Percentiles rank a stretch among this genome's conserved stretches.
Evolutionary conservation across 2,888 invertebrate genomes (phyloP).

Genomic region (Isoperla grammatica): DNA sequence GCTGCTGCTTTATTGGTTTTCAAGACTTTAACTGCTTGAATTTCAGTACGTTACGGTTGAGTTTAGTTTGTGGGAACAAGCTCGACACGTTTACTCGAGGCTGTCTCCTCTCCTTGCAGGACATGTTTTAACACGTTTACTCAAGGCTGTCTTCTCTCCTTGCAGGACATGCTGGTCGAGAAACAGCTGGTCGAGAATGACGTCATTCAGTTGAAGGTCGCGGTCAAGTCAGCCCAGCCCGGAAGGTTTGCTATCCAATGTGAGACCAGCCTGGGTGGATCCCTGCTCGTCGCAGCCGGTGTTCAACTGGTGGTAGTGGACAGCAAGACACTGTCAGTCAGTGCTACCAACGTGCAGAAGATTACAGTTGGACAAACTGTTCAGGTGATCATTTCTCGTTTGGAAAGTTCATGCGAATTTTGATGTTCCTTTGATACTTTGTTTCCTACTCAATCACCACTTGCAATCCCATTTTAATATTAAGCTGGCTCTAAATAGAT

Average conservation of each 20-base stretch:
- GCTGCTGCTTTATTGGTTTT: too few species aligned
- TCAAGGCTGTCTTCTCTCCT: not conserved
- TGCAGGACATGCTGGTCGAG: conserved; percentile 13
- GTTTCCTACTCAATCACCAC: too few species aligned
- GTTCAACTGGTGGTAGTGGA: conserved; percentile 20
- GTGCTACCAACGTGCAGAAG: not conserved
- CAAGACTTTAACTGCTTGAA: too few species aligned
- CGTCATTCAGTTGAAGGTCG: conserved; percentile 23
- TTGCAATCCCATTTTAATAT: too few species aligned
- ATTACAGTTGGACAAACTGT: conserved; percentile 12
- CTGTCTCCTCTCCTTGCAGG: too few species aligned
- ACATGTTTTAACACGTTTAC: too few species aligned
- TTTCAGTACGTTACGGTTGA: too few species aligned
- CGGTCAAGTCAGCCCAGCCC: not conserved
- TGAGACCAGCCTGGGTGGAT: not conserved
- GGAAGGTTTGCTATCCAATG: conserved; percentile 16
- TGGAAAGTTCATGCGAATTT: too few species aligned
- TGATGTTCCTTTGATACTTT: too few species aligned
- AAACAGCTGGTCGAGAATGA: conserved; percentile 21
- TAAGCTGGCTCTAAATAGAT: too few species aligned
- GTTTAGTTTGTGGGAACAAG: too few species aligned
- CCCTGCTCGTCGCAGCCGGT: not conserved
- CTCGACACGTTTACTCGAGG: too few species aligned
- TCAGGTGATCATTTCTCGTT: conserved; percentile 20
- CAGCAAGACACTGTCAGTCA: conserved; percentile 19